These are phyloP conservation scores for Turritopsis rubra DNA, from an alignment of 30 jellyfish, hydroid and myxozoan genomes.

Conservation along the genomic window DNA sequence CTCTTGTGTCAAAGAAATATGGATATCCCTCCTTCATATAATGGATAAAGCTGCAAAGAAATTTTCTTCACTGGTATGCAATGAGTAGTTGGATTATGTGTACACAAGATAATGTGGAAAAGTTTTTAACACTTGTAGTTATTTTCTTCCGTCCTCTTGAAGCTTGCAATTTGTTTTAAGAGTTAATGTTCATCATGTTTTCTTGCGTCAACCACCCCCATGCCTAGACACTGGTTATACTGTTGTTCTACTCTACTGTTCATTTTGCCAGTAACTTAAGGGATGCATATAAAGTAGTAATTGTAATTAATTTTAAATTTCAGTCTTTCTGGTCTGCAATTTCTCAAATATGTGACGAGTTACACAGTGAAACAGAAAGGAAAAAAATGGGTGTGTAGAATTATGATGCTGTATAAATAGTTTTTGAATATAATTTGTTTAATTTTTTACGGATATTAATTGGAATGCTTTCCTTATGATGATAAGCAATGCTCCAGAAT, in stretches of 20 bases:
- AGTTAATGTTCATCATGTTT: too few relatives aligned
- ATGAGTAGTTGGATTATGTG: not conserved
- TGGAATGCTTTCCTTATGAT: not conserved
- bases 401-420: too few relatives aligned
- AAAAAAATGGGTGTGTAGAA: not conserved
- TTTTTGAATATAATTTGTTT: too few relatives aligned
- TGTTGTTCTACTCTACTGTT: too few relatives aligned
- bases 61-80: slow-evolving; percentile 40
- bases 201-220: too few relatives aligned
- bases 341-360: not conserved
- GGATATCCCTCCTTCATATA: slow-evolving; percentile 33
- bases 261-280: not conserved
- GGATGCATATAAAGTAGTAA: too few relatives aligned
- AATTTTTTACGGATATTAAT: too few relatives aligned
- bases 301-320: too few relatives aligned
- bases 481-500: not conserved
- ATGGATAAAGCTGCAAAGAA: slow-evolving; percentile 43
- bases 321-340: not conserved
- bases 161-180: too few relatives aligned
- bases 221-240: too few relatives aligned
- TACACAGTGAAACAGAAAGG: not conserved
- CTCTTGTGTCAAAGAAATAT: slow-evolving; percentile 46
- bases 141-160: not conserved
- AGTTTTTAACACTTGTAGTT: not conserved
- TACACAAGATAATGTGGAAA: too few relatives aligned